A percentile compares a stretch with the other conserved stretches of the same genome.
Conservation (phyloP, 1,140 invertebrate species). For the Mycetomoellerius zeteki region DNA sequence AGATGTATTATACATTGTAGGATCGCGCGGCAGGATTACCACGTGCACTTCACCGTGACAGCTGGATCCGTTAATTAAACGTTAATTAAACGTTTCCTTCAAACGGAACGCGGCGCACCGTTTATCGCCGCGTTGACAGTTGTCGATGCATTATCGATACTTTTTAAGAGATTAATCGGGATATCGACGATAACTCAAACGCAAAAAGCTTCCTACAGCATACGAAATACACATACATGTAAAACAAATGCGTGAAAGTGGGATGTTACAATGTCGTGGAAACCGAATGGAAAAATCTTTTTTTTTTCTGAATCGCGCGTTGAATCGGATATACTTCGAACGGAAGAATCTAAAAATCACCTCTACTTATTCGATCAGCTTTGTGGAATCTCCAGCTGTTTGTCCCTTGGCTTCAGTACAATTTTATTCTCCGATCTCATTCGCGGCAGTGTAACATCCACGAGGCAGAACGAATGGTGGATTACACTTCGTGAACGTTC, state of each 20-base stretch:
- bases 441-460: background rate
- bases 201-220: conserved; percentile 52
- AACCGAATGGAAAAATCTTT: background rate
- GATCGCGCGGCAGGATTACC: conserved; percentile 46
- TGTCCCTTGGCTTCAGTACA: background rate
- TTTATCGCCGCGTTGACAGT: conserved; percentile 8
- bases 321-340: background rate
- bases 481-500: background rate
- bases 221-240: conserved; percentile 11
- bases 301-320: background rate
- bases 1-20: conserved; percentile 39
- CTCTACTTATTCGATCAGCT: background rate
- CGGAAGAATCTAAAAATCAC: background rate
- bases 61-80: conserved; percentile 31
- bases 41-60: conserved; percentile 35
- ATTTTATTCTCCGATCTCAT: background rate
- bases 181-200: conserved; percentile 50
- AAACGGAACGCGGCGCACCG: conserved; percentile 23
- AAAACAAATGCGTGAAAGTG: background rate
- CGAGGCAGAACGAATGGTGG: background rate
- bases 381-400: background rate
- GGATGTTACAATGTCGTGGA: conserved; percentile 1
- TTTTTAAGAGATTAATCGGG: conserved; percentile 35
- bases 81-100: conserved; percentile 39
- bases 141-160: conserved; percentile 6